Evolutionary conservation across 2,888 invertebrate species (phyloP).

Genomic region (Ryuthela nishihirai): DNA sequence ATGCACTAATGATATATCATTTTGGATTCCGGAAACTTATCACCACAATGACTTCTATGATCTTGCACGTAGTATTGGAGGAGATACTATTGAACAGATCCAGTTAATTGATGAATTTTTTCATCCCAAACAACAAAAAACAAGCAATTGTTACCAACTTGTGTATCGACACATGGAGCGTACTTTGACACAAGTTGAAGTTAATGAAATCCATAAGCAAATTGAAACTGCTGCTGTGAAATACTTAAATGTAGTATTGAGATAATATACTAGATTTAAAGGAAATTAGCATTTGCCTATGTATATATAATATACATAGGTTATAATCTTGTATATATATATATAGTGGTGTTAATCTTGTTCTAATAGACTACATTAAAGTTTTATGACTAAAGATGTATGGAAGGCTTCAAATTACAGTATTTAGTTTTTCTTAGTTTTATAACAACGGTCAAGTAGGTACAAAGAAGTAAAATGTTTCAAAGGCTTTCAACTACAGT

Average conservation of each 20-base stretch:
- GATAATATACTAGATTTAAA: conserved; percentile 37
- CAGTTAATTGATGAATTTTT: conserved; percentile 75
- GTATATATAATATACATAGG: no score
- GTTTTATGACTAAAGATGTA: no score
- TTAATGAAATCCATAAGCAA: conserved; percentile 72
- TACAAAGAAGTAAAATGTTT: no score
- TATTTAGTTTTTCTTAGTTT: no score
- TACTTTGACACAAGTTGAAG: conserved; percentile 81
- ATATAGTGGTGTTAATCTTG: no score
- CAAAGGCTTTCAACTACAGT: no score
- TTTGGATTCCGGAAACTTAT: conserved; percentile 76
- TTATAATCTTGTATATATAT: no score
- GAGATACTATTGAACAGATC: conserved; percentile 88
- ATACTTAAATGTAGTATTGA: conserved; percentile 54
- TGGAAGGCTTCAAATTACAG: no score
- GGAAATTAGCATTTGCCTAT: no score
- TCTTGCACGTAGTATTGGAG: conserved; percentile 73
- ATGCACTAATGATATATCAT: conserved; percentile 88
- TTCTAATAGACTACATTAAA: no score
- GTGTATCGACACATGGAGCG: conserved; percentile 88
- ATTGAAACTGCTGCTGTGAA: conserved; percentile 62
- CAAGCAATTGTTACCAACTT: conserved; percentile 87
- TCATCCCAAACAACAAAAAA: conserved; percentile 75
- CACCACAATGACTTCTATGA: conserved; percentile 67
- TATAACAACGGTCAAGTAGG: no score